These are phyloP conservation scores for Chorisops tibialis DNA, from an alignment of 2,888 invertebrate genomes.

Conservation along the genomic window DNA sequence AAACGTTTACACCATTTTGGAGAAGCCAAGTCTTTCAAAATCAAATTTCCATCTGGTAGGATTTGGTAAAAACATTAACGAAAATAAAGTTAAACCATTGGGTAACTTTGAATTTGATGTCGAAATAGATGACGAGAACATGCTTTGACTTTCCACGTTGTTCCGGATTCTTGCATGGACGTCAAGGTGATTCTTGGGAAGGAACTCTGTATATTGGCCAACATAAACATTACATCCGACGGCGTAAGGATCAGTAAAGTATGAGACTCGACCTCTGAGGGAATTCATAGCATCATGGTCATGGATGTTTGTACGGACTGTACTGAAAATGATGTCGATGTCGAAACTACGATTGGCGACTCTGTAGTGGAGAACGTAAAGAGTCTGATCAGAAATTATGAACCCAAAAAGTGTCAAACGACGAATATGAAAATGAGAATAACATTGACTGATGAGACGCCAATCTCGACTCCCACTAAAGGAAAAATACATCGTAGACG, in stretches of 20 bases:
- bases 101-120: background rate
- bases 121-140: background rate
- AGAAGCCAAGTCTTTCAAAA: background rate
- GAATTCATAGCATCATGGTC: background rate
- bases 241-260: constrained; percentile 16
- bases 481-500: no score
- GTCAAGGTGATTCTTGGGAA: constrained; percentile 25
- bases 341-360: background rate
- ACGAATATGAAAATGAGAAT: constrained; percentile 38
- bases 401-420: constrained; percentile 34
- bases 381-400: constrained; percentile 35
- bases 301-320: no score
- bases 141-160: background rate
- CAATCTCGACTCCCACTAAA: constrained; percentile 37
- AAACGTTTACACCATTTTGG: background rate
- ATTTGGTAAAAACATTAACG: background rate
- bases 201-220: background rate
- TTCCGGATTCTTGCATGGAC: constrained; percentile 17
- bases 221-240: constrained; percentile 23
- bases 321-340: background rate
- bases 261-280: background rate
- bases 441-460: constrained; percentile 37
- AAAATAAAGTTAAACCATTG: background rate
- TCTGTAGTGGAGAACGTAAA: constrained; percentile 24
- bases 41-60: background rate